phyloP scores from a whole-genome alignment of 2,113 vertebrate species.

The Plestiodon gilberti region DNA sequence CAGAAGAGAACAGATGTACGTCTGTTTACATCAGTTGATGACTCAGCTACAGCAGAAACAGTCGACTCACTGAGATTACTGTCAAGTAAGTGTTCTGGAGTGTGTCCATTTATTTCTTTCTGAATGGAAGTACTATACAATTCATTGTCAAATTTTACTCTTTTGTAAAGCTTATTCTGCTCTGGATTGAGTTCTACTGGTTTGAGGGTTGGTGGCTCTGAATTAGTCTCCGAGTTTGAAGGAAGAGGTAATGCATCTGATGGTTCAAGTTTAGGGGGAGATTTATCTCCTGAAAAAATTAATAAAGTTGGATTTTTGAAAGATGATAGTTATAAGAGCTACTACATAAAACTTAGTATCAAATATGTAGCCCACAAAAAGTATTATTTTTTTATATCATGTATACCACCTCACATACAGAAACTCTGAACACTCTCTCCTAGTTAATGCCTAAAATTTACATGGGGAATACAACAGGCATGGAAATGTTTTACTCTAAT shows the following conservation, averaged over 20 bases:
- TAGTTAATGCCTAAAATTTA: constrained; percentile 72
- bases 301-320: constrained; percentile 87
- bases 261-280: constrained; percentile 97
- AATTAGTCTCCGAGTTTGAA: constrained; percentile 88
- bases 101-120: constrained; percentile 88
- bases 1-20: constrained; percentile 93
- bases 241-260: constrained; percentile 92
- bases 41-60: constrained; percentile 88
- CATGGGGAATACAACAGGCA: constrained; percentile 50
- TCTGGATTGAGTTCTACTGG: constrained; percentile 89
- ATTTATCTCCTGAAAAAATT: constrained; percentile 96
- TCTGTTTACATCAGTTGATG: constrained; percentile 86
- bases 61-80: constrained; percentile 87
- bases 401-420: constrained; percentile 71
- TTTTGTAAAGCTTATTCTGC: constrained; percentile 83
- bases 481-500: constrained; percentile 47
- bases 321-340: constrained; percentile 80
- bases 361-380: constrained; percentile 81
- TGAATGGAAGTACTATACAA: constrained; percentile 80
- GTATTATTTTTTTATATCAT: constrained; percentile 75
- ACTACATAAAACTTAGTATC: constrained; percentile 82
- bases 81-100: constrained; percentile 83
- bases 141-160: constrained; percentile 83
- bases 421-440: constrained; percentile 64
- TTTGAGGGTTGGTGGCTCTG: constrained; percentile 95